These are phyloP conservation scores for Pemphigus obesinymphae DNA, from an alignment of 1,140 invertebrate species.

Conservation along the genomic window DNA sequence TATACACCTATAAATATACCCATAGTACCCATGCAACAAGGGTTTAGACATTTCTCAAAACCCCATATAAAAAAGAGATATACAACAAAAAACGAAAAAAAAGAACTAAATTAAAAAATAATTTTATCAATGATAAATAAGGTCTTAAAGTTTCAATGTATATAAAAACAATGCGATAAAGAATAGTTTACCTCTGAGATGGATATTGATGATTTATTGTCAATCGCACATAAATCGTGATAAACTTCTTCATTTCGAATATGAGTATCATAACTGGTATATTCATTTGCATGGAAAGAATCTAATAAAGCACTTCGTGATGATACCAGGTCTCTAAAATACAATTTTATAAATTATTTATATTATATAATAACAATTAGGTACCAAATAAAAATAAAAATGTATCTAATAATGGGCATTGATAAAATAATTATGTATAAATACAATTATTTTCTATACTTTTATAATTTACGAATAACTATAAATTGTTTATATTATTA, in stretches of 20 bases:
- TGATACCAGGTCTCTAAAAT: conserved; percentile 26
- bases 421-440: not conserved
- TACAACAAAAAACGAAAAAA: too few relatives aligned
- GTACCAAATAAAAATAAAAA: not conserved
- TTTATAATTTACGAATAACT: too few relatives aligned
- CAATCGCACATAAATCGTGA: conserved; percentile 70
- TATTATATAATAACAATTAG: not conserved
- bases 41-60: too few relatives aligned
- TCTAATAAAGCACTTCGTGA: conserved; percentile 33
- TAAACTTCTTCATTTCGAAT: conserved; percentile 74
- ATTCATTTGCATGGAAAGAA: conserved; percentile 51
- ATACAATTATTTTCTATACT: too few relatives aligned
- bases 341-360: not conserved
- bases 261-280: conserved; percentile 62
- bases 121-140: too few relatives aligned
- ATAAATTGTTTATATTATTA: too few relatives aligned
- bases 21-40: too few relatives aligned
- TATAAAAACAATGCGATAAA: too few relatives aligned
- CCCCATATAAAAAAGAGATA: too few relatives aligned
- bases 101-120: too few relatives aligned
- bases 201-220: conserved; percentile 44
- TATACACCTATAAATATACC: too few relatives aligned
- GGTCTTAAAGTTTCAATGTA: too few relatives aligned
- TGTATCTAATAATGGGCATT: not conserved
- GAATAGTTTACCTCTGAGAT: conserved; percentile 38